Base-by-base conservation (phyloP, 2,113 vertebrate species). In the Pomatorhinus ruficollis region DNA sequence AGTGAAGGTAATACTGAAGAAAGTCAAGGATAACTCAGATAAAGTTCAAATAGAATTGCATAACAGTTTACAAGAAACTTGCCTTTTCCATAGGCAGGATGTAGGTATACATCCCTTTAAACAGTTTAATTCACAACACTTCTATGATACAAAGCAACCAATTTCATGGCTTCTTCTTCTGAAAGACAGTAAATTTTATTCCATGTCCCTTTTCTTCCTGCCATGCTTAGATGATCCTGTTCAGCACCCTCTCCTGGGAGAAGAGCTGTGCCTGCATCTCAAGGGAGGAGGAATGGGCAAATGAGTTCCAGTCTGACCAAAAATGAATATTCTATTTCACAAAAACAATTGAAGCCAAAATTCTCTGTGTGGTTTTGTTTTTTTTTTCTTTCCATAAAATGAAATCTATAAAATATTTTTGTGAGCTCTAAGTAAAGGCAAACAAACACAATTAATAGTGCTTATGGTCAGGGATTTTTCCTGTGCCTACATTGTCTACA, bases 141-240 rank as follows among this genome's bases (percentile, higher is more conserved):
- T 33, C 12, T 37, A 1, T 23, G n/a, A 28, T 2, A 23, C 40
- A 49, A 80, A 44, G 12, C 37, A n/a, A 4, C 9, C 0, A 1
- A 31, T 84, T 61, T n/a, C 2, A 3, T 57, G 40, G 22, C 27
- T 31, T 6, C 19, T 93, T 44, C 49, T 79, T 83, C 33, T 89
- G 22, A 70, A 71, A 25, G 6, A 22, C 8, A 68, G 27, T 33
- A 72, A 70, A 57, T 61, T 83, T 24, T 77, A 5, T 72, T 80
- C 50, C 5, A 56, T 72, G 9, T 31, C 9, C 6, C 15, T 60
- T 93, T 89, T 80, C 35, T 80, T 92, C 15, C 9, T 91, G n/a
- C 2, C 37, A 69, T 9, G 4, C 50, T 61, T 65, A 69, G 33
- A 56, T 37, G 33, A 59, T 37, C 17, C 15, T 86, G 10, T 13